These are phyloP conservation scores for Girardinus metallicus DNA, from an alignment of 2,797 vertebrate genomes.

Conservation along the genomic window DNA sequence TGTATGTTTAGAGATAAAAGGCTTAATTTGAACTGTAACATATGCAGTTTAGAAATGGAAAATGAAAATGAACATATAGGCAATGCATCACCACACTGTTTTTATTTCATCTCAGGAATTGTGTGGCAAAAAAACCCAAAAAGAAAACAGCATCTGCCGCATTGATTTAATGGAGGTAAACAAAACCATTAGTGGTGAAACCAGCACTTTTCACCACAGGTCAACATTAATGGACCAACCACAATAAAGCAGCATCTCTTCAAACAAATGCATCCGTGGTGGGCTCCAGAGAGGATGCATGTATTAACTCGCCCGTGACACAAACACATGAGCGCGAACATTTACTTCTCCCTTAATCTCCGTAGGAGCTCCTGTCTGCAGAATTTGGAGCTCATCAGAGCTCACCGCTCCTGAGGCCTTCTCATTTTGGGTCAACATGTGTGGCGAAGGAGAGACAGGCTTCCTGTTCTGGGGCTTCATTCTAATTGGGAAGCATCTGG, in stretches of 20 bases:
- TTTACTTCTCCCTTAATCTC: constrained; percentile 2
- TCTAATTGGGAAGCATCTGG: constrained; percentile 2
- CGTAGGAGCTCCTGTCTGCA: constrained; percentile 1
- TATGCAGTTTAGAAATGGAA: constrained; percentile 8
- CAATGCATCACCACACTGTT: constrained; percentile 11
- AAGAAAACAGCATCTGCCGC: constrained; percentile 5
- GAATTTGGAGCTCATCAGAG: background rate
- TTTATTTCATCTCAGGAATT: background rate
- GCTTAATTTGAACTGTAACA: constrained; percentile 5
- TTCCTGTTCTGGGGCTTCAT: background rate
- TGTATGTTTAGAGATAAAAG: background rate
- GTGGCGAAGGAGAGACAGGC: constrained; percentile 2
- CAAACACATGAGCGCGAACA: constrained; percentile 12
- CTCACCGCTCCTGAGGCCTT: background rate
- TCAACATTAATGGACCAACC: constrained; percentile 55
- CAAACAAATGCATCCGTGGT: constrained; percentile 30
- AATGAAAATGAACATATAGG: background rate
- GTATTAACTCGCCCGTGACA: background rate
- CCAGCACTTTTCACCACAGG: constrained; percentile 40
- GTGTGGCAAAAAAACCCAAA: background rate
- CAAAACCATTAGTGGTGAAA: constrained; percentile 63
- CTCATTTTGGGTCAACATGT: constrained; percentile 14
- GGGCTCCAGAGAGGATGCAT: constrained; percentile 16
- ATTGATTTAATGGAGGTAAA: constrained; percentile 58
- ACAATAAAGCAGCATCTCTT: constrained; percentile 41